Evolutionary conservation across 2,113 vertebrate species (phyloP).

Genomic region (Aegypius monachus): DNA sequence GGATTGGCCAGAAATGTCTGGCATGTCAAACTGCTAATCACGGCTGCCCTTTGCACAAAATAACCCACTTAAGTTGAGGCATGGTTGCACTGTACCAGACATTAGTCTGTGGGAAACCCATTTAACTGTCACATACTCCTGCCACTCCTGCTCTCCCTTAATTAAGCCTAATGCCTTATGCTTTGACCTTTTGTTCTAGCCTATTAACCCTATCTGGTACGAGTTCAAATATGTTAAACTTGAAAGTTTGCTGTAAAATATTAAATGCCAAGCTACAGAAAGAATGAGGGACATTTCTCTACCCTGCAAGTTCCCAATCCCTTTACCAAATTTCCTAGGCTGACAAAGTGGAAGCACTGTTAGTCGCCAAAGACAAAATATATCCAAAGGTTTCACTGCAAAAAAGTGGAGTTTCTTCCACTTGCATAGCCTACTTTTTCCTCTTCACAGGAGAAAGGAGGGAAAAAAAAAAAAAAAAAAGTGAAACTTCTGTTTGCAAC

Average conservation of each 20-base stretch:
- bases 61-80: slow-evolving; percentile 91
- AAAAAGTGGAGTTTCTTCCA: background rate
- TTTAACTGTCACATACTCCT: slow-evolving; percentile 82
- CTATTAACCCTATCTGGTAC: slow-evolving; percentile 81
- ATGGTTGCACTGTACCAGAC: slow-evolving; percentile 83
- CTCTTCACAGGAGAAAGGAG: background rate
- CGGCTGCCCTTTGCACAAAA: slow-evolving; percentile 82
- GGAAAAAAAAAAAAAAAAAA: background rate
- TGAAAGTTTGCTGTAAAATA: slow-evolving; percentile 77
- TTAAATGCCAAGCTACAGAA: slow-evolving; percentile 62
- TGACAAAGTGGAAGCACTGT: background rate
- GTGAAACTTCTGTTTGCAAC: background rate
- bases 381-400: background rate
- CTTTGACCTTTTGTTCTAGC: slow-evolving; percentile 82
- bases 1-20: slow-evolving; percentile 92
- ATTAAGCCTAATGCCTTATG: slow-evolving; percentile 85
- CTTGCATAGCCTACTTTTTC: background rate
- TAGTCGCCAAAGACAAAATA: background rate
- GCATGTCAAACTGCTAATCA: slow-evolving; percentile 90
- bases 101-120: slow-evolving; percentile 83
- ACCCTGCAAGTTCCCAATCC: background rate
- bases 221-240: slow-evolving; percentile 78
- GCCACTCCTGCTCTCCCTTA: slow-evolving; percentile 80
- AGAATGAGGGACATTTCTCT: background rate
- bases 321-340: background rate